Evolutionary conservation across 2,888 invertebrate genomes (phyloP).

Genomic region (Girardia tigrina): DNA sequence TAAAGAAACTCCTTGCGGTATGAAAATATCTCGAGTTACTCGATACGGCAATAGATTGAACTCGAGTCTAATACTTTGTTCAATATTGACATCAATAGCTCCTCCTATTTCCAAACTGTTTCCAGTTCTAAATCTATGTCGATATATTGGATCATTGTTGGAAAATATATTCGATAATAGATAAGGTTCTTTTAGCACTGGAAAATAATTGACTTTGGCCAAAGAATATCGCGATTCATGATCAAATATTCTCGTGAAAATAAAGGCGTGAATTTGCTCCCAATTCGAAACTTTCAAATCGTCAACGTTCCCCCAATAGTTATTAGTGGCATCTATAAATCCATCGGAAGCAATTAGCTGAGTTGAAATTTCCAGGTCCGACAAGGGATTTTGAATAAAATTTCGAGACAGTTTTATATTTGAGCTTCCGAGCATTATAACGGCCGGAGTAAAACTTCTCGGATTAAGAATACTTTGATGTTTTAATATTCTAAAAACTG

Average conservation of each 20-base stretch:
- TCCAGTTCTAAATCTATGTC: neutral
- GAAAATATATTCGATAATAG: slow-evolving; percentile 71
- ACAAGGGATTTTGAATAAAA: slow-evolving; percentile 74
- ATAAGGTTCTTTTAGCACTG: slow-evolving; percentile 74
- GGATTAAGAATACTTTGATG: slow-evolving; percentile 58
- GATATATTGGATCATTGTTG: slow-evolving; percentile 57
- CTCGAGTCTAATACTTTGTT: neutral
- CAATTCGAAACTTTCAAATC: slow-evolving; percentile 29
- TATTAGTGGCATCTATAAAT: slow-evolving; percentile 76
- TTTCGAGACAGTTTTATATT: slow-evolving; percentile 77
- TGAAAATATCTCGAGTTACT: slow-evolving; percentile 36
- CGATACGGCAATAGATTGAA: slow-evolving; percentile 37
- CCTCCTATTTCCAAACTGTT: slow-evolving; percentile 3
- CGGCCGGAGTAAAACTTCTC: slow-evolving; percentile 77
- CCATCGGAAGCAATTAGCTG: slow-evolving; percentile 84
- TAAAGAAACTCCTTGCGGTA: slow-evolving; percentile 26
- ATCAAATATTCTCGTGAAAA: slow-evolving; percentile 52
- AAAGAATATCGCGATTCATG: slow-evolving; percentile 81
- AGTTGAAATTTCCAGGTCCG: slow-evolving; percentile 82
- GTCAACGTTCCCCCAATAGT: slow-evolving; percentile 65
- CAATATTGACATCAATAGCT: neutral
- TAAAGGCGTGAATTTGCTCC: slow-evolving; percentile 32
- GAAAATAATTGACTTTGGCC: slow-evolving; percentile 76
- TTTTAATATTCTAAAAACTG: neutral
- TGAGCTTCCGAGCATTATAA: slow-evolving; percentile 74